These are phyloP conservation scores for Microctonus hyperodae DNA, from an alignment of 2,888 invertebrate genomes.

Conservation along the genomic window DNA sequence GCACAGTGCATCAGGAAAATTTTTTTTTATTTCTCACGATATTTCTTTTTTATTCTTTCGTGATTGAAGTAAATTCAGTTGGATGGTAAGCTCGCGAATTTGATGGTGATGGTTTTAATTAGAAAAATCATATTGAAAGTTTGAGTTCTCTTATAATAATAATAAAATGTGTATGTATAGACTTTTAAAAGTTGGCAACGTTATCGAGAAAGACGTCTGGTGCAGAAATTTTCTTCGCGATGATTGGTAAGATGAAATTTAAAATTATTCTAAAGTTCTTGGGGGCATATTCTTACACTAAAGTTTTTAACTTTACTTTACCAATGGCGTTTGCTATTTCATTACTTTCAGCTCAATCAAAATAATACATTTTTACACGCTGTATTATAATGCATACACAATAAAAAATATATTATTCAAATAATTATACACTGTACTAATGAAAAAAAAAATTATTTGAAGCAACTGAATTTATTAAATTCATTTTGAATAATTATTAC, in stretches of 20 bases:
- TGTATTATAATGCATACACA: neutral
- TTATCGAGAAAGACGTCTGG: conserved; percentile 15
- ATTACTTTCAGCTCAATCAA: neutral
- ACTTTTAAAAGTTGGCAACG: conserved; percentile 9
- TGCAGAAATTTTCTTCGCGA: conserved; percentile 6
- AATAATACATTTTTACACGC: neutral
- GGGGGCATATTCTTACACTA: neutral
- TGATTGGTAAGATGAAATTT: conserved; percentile 22
- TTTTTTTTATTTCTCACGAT: neutral
- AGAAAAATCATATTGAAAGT: conserved; percentile 4
- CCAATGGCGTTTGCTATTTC: neutral
- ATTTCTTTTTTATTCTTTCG: neutral
- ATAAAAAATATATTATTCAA: no score
- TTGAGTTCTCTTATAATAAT: neutral
- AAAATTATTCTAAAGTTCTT: conserved; percentile 15
- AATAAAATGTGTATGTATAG: neutral
- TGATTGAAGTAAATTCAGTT: neutral
- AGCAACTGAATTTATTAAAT: no score
- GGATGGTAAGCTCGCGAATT: neutral
- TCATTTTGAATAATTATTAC: no score
- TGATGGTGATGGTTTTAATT: neutral
- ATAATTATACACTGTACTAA: no score
- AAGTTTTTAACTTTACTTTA: neutral
- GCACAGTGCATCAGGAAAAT: neutral
- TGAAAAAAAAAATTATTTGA: no score